phyloP scores from a whole-genome alignment of 2,113 vertebrate genomes.

The Labeo rohita region DNA sequence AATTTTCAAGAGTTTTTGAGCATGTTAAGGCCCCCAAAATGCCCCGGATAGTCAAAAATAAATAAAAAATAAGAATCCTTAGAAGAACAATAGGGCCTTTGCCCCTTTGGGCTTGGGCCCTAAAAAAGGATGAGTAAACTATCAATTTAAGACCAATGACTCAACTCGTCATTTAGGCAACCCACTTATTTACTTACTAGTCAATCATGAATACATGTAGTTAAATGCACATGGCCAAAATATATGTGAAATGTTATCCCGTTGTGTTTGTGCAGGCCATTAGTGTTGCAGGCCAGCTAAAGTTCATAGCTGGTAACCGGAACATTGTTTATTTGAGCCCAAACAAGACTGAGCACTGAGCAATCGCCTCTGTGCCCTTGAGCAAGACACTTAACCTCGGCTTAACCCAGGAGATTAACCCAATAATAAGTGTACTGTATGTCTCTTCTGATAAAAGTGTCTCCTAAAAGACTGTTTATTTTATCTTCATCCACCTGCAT shows the following conservation, averaged over 20 bases:
- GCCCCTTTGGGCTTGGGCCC: no score
- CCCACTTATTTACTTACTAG: not conserved
- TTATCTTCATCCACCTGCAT: not conserved
- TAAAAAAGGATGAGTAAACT: not conserved
- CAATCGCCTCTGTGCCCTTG: not conserved
- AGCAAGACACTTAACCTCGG: slow-evolving; percentile 14
- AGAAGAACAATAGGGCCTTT: no score
- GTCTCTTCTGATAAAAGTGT: not conserved
- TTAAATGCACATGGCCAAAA: not conserved
- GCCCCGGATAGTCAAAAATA: no score
- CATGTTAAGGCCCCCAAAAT: no score
- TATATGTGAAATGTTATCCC: not conserved
- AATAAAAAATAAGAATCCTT: no score
- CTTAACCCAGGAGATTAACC: slow-evolving; percentile 18
- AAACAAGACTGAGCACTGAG: not conserved
- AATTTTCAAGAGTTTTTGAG: no score
- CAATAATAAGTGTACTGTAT: slow-evolving; percentile 7
- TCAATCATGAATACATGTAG: not conserved
- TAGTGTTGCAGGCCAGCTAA: not conserved
- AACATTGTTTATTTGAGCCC: not conserved
- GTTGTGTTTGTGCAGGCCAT: not conserved
- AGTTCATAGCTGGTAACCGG: not conserved
- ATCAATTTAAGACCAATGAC: not conserved
- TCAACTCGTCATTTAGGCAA: not conserved
- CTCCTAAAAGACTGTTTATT: not conserved